phyloP scores from a whole-genome alignment of 2,888 invertebrate species.

The Mimachlamys varia region DNA sequence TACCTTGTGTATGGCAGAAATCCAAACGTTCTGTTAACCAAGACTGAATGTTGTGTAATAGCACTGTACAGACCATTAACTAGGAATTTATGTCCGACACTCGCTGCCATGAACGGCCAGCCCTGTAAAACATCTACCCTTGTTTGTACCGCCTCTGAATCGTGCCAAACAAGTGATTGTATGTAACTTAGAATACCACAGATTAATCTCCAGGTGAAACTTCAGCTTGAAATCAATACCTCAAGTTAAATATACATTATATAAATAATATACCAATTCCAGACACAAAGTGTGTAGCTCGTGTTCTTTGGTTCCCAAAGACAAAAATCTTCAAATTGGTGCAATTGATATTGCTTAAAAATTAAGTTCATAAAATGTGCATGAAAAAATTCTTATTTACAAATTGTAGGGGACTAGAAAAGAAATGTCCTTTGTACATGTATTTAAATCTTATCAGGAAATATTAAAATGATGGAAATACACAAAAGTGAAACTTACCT shows the following conservation, averaged over 20 bases:
- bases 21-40: conserved; percentile 15
- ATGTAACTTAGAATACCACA: not conserved
- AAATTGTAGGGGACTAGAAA: too few relatives aligned
- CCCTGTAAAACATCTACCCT: not conserved
- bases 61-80: conserved; percentile 20
- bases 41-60: conserved; percentile 12
- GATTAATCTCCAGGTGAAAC: too few relatives aligned
- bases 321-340: too few relatives aligned
- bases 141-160: not conserved
- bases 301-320: too few relatives aligned
- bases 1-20: not conserved
- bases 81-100: not conserved
- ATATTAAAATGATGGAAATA: too few relatives aligned
- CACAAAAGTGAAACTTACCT: conserved; percentile 78
- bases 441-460: too few relatives aligned
- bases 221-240: conserved; percentile 39
- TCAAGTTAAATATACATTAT: conserved; percentile 18
- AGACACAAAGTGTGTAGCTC: too few relatives aligned
- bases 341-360: too few relatives aligned
- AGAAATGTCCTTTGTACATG: too few relatives aligned
- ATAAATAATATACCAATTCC: too few relatives aligned
- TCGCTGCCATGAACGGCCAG: not conserved
- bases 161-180: conserved; percentile 41
- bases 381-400: too few relatives aligned
- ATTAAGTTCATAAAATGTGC: too few relatives aligned